phyloP scores from a whole-genome alignment of 2,888 invertebrate species.

The Imbricaverruca yamaguchii region DNA sequence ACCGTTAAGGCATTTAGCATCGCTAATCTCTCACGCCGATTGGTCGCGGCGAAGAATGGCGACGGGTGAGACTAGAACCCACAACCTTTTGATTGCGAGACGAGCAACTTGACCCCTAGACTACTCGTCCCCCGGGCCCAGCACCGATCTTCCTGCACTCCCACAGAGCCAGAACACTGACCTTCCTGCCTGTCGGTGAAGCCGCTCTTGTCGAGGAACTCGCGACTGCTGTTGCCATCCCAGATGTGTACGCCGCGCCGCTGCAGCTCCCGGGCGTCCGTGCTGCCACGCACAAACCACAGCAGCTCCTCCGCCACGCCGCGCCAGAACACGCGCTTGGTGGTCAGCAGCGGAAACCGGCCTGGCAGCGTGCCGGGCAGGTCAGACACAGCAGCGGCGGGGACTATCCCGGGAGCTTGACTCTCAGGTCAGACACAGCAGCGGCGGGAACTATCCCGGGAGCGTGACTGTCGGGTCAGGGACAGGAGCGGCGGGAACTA shows the following conservation, averaged over 20 bases:
- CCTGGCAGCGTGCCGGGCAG: conserved; percentile 37
- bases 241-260: conserved; percentile 82
- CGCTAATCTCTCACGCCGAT: no score
- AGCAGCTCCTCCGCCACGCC: conserved; percentile 86
- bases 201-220: conserved; percentile 79
- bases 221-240: conserved; percentile 88
- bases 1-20: not conserved
- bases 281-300: conserved; percentile 89
- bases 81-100: no score
- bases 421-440: not conserved
- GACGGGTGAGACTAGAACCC: no score
- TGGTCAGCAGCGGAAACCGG: conserved; percentile 79
- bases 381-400: not conserved
- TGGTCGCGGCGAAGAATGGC: no score
- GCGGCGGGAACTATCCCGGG: not conserved
- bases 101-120: no score
- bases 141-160: not conserved
- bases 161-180: conserved; percentile 36
- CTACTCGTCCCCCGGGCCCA: no score
- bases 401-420: no score
- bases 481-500: not conserved
- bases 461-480: not conserved
- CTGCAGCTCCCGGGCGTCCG: conserved; percentile 72
- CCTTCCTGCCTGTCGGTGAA: conserved; percentile 77
- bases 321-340: conserved; percentile 86